Conservation (phyloP, 2,888 invertebrate species). For the Microplitis manilae region DNA sequence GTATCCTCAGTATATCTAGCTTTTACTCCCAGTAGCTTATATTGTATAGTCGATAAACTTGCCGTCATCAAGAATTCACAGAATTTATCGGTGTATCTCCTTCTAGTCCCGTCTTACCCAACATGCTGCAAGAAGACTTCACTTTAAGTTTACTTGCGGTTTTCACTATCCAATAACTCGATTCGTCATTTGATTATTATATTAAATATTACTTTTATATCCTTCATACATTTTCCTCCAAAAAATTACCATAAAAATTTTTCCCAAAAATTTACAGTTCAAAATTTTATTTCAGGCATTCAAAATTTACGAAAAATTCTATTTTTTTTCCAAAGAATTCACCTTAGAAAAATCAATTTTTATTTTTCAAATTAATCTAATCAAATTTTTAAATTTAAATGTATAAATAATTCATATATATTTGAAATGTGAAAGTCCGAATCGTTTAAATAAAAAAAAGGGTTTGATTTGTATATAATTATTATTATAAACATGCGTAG, state of each 20-base stretch:
- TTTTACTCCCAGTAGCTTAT: slow-evolving; percentile 2
- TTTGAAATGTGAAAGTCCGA: background rate
- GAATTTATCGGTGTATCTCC: slow-evolving; percentile 15
- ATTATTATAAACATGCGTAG: slow-evolving; percentile 1
- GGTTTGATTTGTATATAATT: background rate
- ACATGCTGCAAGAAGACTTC: slow-evolving; percentile 21
- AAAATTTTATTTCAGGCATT: too few relatives aligned
- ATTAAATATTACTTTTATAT: background rate
- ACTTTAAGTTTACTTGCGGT: slow-evolving; percentile 30
- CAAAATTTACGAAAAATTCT: too few relatives aligned
- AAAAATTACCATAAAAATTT: too few relatives aligned
- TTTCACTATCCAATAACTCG: slow-evolving; percentile 46
- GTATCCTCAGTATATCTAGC: slow-evolving; percentile 1
- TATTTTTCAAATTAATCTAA: too few relatives aligned
- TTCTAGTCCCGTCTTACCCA: slow-evolving; percentile 5
- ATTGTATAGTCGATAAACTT: slow-evolving; percentile 23
- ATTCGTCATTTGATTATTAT: slow-evolving; percentile 55
- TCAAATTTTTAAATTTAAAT: too few relatives aligned
- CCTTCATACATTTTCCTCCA: background rate
- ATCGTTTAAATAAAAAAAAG: background rate
- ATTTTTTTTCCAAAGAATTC: too few relatives aligned
- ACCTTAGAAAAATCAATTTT: too few relatives aligned
- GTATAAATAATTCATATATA: too few relatives aligned
- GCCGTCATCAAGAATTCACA: slow-evolving; percentile 29
- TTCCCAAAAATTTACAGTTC: too few relatives aligned